Evolutionary conservation across 2,888 invertebrate genomes (phyloP).

Genomic region (Mantis religiosa): DNA sequence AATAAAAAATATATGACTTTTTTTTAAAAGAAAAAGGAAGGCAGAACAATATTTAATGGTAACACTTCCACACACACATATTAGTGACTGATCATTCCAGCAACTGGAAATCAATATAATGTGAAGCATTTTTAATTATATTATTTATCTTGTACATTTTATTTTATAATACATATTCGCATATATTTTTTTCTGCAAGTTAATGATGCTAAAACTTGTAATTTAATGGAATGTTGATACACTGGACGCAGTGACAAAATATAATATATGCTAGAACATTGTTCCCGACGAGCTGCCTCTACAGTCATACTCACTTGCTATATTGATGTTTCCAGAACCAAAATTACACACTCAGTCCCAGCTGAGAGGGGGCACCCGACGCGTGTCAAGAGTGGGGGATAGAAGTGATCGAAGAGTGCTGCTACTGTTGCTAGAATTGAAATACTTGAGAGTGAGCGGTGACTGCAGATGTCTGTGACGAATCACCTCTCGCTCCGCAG

Average conservation of each 20-base stretch:
- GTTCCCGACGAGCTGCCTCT: background rate
- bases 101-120: conserved; percentile 3
- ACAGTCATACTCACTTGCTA: background rate
- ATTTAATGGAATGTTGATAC: background rate
- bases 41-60: conserved; percentile 1
- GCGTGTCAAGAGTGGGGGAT: conserved; percentile 52
- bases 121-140: background rate
- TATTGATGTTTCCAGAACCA: background rate
- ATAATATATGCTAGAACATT: background rate
- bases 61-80: conserved; percentile 14
- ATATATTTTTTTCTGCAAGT: background rate
- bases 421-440: conserved; percentile 49
- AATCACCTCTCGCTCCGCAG: conserved; percentile 64
- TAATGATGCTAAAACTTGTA: background rate
- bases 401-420: conserved; percentile 54
- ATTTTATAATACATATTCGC: background rate
- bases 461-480: conserved; percentile 64
- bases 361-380: conserved; percentile 17
- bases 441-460: conserved; percentile 55
- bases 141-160: background rate
- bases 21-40: background rate
- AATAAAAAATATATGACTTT: conserved; percentile 8
- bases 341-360: conserved; percentile 16
- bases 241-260: background rate
- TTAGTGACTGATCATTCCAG: conserved; percentile 4